Conservation (phyloP, 2,113 vertebrate species). For the Mobula birostris region DNA sequence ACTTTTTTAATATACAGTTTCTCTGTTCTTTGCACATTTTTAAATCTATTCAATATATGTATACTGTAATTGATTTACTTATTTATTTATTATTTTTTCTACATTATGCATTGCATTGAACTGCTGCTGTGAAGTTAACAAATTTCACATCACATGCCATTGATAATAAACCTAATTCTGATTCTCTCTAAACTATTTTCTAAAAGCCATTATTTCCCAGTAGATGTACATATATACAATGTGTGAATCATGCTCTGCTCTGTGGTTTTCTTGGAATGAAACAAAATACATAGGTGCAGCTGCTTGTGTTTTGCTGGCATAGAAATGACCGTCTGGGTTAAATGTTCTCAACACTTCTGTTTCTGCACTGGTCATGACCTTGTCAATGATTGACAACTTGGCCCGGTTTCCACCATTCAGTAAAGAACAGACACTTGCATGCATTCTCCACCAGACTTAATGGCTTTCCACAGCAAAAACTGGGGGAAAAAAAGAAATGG, state of each 20-base stretch:
- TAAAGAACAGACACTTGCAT: neutral
- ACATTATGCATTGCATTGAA: too few relatives aligned
- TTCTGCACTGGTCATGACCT: conserved; percentile 11
- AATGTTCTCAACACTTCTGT: neutral
- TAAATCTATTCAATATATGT: too few relatives aligned
- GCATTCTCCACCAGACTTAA: neutral
- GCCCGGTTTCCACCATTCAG: neutral
- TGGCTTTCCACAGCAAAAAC: neutral
- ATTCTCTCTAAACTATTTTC: neutral
- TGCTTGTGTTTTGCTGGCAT: conserved; percentile 8
- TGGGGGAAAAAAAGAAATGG: neutral
- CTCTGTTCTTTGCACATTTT: too few relatives aligned
- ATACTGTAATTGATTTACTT: too few relatives aligned
- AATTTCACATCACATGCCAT: too few relatives aligned
- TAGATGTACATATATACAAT: neutral
- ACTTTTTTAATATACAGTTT: too few relatives aligned
- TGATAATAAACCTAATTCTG: too few relatives aligned
- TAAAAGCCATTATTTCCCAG: neutral
- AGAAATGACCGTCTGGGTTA: neutral
- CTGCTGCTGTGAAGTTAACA: too few relatives aligned
- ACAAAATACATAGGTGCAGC: neutral
- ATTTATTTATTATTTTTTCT: too few relatives aligned
- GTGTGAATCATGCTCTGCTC: neutral
- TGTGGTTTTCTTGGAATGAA: neutral
- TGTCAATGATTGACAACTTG: conserved; percentile 29